Evolutionary conservation across 2,888 invertebrate genomes (phyloP).

Genomic region (Strigamia crassipes): DNA sequence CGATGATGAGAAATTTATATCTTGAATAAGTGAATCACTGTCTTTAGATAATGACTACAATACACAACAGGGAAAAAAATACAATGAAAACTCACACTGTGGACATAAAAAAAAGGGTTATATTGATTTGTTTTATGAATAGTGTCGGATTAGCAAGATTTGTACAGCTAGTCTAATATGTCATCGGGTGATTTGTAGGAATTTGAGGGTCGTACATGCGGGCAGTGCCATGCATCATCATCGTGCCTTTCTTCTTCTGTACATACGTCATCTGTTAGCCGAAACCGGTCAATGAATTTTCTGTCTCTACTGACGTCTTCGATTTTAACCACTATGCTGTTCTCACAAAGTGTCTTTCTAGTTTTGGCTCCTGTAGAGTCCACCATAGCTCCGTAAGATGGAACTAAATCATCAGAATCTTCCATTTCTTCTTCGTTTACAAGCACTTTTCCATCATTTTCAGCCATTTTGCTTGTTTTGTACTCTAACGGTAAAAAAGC

Average conservation of each 20-base stretch:
- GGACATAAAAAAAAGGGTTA: neutral
- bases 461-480: neutral
- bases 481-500: too few relatives aligned
- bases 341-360: constrained; percentile 62
- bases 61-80: constrained; percentile 49
- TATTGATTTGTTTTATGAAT: neutral
- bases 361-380: constrained; percentile 66
- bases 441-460: constrained; percentile 10
- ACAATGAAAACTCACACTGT: neutral
- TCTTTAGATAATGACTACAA: constrained; percentile 69
- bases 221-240: constrained; percentile 30
- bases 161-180: too few relatives aligned
- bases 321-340: constrained; percentile 63
- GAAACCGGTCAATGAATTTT: constrained; percentile 12
- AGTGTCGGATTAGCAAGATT: neutral
- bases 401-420: constrained; percentile 80
- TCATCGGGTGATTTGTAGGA: neutral
- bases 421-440: constrained; percentile 59
- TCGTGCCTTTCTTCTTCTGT: constrained; percentile 33
- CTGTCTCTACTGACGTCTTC: constrained; percentile 56
- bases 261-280: constrained; percentile 37
- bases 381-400: constrained; percentile 72
- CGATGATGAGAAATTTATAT: constrained; percentile 56
- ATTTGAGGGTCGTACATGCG: constrained; percentile 14
- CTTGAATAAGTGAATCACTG: constrained; percentile 80